Base-by-base conservation (phyloP, 2,797 vertebrate species). In the Bucorvus abyssinicus region DNA sequence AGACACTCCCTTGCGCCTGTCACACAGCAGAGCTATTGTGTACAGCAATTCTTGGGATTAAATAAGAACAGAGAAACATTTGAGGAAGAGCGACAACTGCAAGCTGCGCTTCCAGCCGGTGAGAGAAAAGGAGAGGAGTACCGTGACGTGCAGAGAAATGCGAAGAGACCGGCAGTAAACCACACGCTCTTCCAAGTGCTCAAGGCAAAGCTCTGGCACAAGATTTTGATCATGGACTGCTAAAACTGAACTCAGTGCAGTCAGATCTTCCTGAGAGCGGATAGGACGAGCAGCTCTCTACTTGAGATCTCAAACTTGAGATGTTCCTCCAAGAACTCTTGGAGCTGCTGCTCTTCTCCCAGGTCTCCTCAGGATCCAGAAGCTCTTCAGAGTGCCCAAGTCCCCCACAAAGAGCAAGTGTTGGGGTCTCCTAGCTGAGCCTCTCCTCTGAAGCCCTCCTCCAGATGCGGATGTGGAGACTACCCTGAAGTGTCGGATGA, bases 111-210 rank as follows among this genome's bases (percentile, higher is more conserved):
- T 70, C n/a, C 61, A 56, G 44, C 38, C 17, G 45, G 34, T 0
- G 1, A 45, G n/a, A 55, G 38, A 8, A 44, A 63, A 50, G 55
- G 20, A 49, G 36, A 42, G 4, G 38, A 44, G 44, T 7, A 32
- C 52, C 47, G 45, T 7, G 5, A 59, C 59, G 38, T 4, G 22
- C n/a, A 12, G 50, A 27, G 73, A 50, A 42, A 32, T 61, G 38
- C 67, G 57, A 60, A 45, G 50, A 42, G 65, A 6, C 12, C 5
- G 52, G 47, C 44, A 52, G 30, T 1, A 42, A 78, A 38, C 4
- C 49, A 50, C 5, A 1, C 0, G 1, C 6, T n/a, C 59, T 34
- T 34, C 44, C 27, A 23, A 15, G 52, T 2, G 32, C 44, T 68
- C 7, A 14, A 24, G 27, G n/a, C 47, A 74, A 73, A 55, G 49